Conservation (phyloP, 2,113 vertebrate species). For the Alouatta palliata region DNA sequence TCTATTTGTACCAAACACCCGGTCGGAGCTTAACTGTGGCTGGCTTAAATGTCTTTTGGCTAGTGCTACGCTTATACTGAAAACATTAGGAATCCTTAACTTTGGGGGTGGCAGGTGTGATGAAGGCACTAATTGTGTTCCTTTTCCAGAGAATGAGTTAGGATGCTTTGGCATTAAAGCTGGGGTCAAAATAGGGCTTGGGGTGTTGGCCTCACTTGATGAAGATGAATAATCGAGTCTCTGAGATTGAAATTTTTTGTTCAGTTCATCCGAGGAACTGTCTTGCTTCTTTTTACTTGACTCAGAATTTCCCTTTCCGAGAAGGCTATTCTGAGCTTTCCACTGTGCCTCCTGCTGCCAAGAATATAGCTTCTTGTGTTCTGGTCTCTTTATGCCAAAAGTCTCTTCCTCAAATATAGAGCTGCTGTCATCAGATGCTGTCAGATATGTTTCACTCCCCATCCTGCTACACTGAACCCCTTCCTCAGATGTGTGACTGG, state of each 20-base stretch:
- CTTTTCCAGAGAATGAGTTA: conserved; percentile 62
- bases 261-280: conserved; percentile 92
- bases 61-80: conserved; percentile 84
- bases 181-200: conserved; percentile 85
- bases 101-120: conserved; percentile 86
- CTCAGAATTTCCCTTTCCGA: conserved; percentile 78
- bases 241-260: conserved; percentile 92
- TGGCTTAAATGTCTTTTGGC: conserved; percentile 97
- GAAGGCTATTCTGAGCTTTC: conserved; percentile 78
- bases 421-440: conserved; percentile 95
- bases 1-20: conserved; percentile 89
- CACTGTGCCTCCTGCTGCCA: conserved; percentile 85
- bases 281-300: conserved; percentile 83
- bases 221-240: conserved; percentile 93
- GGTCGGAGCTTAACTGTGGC: conserved; percentile 91
- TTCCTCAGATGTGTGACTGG: conserved; percentile 88
- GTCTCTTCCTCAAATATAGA: conserved; percentile 94
- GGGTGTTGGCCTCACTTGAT: conserved; percentile 88
- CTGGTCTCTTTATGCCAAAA: conserved; percentile 83
- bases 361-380: conserved; percentile 83
- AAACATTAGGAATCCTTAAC: conserved; percentile 87
- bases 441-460: conserved; percentile 91
- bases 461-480: conserved; percentile 84
- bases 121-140: conserved; percentile 54
- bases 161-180: conserved; percentile 80